Base-by-base conservation (phyloP, 2,888 invertebrate species). In the Perithous albicinctus region DNA sequence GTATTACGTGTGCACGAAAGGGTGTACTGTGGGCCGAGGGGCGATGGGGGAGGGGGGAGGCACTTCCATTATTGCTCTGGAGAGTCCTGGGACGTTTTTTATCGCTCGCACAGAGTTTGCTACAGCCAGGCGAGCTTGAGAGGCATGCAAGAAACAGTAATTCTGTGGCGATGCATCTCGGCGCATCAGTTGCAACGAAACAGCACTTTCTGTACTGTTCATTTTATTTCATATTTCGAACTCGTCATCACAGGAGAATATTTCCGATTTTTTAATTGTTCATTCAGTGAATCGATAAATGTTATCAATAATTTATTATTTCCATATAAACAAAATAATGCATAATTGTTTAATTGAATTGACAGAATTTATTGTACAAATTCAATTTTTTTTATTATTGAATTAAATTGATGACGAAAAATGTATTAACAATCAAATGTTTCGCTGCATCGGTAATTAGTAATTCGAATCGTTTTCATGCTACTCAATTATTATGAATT, bases 51-150 rank as follows among this genome's bases (percentile, higher is more conserved):
- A 35, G 20, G 4, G 6, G 32, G 54, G 32, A 12, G 56, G 12
- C 64, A 54, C 56, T 66, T 75, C 56, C 56, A 75, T 66, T 75
- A 75, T 75, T 75, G 75, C 66, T 43, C 54, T 7, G 32, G 54
- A 35, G 35, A 73, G 38, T 48, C 63, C 32, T 35, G 48, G 73
- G 38, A 43, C 56, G 43, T 66, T 75, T 75, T 56, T 75, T 66
- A 54, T 75, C 66, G 75, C 75, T 56, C 26, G 54, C 63, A 48
- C 63, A n/a, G 59, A 48, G 51, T 48, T 35, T 38, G 61, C 23
- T 38, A 7, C 63, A 32, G 23, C 23, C 15, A 18, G n/a, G 35
- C 29, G 35, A 48, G 20, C 61, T 15, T 48, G 23, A 12, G 43
- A 38, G 73, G 63, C 73, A 63, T 41, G 74, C 74, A 74, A 74